Conservation (phyloP, 2,113 vertebrate species). For the Danio rerio region DNA sequence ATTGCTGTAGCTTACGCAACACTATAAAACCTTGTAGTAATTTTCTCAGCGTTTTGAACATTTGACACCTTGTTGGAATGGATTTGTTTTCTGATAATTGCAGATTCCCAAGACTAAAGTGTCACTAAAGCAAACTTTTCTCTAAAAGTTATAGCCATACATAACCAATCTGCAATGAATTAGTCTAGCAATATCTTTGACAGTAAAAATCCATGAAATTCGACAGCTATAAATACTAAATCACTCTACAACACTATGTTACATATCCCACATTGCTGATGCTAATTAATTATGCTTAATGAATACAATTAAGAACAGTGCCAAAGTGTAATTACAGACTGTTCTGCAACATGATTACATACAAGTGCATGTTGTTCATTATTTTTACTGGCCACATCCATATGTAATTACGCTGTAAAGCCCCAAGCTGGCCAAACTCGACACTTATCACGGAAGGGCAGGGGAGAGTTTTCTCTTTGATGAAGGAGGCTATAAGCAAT, state of each 20-base stretch:
- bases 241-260: slow-evolving; percentile 13
- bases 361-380: slow-evolving; percentile 29
- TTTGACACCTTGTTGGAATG: slow-evolving; percentile 14
- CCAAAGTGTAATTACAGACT: slow-evolving; percentile 18
- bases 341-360: slow-evolving; percentile 19
- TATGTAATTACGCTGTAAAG: slow-evolving; percentile 14
- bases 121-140: background rate
- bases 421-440: background rate
- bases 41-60: background rate
- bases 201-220: background rate
- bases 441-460: slow-evolving; percentile 18
- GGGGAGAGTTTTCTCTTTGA: slow-evolving; percentile 32
- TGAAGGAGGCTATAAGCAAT: slow-evolving; percentile 30
- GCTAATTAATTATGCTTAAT: slow-evolving; percentile 23
- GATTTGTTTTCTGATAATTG: slow-evolving; percentile 6
- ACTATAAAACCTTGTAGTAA: slow-evolving; percentile 7
- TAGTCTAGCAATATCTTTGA: background rate
- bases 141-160: background rate
- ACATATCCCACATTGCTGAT: background rate
- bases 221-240: background rate
- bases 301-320: slow-evolving; percentile 18
- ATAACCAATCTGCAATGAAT: background rate
- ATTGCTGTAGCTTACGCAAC: slow-evolving; percentile 2
- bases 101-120: background rate
- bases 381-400: background rate